A percentile compares a stretch with the other conserved stretches of the same genome.
Conservation (phyloP, 2,797 vertebrate genomes). For the Chiroxiphia lanceolata region DNA sequence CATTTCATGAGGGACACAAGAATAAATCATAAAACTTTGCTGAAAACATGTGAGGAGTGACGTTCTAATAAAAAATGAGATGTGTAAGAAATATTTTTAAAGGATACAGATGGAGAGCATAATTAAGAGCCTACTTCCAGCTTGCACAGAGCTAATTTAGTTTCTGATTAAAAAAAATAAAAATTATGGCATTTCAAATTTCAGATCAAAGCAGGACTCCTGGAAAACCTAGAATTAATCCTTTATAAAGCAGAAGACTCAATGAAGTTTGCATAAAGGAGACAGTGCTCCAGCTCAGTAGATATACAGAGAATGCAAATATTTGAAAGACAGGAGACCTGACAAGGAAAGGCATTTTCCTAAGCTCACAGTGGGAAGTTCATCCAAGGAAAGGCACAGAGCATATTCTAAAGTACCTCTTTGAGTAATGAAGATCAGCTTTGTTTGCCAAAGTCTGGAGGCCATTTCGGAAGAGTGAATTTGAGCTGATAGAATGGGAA, state of each 20-base stretch:
- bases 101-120: fast-evolving
- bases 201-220: neutral
- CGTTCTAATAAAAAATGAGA: neutral
- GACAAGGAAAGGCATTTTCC: neutral
- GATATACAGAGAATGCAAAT: neutral
- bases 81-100: neutral
- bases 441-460: neutral
- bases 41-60: neutral
- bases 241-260: neutral
- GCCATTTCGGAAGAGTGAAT: neutral
- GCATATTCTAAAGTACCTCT: neutral
- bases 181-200: neutral
- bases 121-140: neutral
- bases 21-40: neutral
- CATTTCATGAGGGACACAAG: neutral
- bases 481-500: neutral
- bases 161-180: neutral
- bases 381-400: neutral
- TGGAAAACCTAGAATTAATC: neutral
- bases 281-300: neutral
- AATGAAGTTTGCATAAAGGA: neutral
- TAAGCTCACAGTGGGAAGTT: neutral
- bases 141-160: neutral
- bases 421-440: neutral
- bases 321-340: neutral